Base-by-base conservation (phyloP, 2,797 vertebrate genomes). In the Mormyrops attenuatus region DNA sequence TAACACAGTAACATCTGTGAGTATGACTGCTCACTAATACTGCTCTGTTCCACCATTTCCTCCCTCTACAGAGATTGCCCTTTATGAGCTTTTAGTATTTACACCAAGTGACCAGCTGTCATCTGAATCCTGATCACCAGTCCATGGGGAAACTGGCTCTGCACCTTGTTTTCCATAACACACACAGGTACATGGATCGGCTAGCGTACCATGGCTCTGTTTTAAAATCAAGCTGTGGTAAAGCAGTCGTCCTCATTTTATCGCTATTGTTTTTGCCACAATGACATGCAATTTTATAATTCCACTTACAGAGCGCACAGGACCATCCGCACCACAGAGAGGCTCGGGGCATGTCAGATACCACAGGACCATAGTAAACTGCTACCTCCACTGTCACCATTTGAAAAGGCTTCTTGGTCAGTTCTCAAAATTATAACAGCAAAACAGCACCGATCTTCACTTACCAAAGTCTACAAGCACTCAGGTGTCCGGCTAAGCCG, bases 301-400 rank as follows among this genome's bases (percentile, higher is more conserved):
- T 53, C 90, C 90, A 47, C 63, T 77, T 41, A 84, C 90, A 77
- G 49, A 87, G 7, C 30, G n/a, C 86, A 47, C 17, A 38, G n/a
- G 15, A 34, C 85, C 85, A 49, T 85, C 8, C 5, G 85, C 52
- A 87, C 88, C 88, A 87, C 88, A 87, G 80, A 69, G 8, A 3
- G 22, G 2, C 26, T n/a, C 49, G 0, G 49, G 49, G 5, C 15
- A 44, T 60, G 30, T 57, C 52, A 26, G 26, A 60, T 20, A 60
- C 8, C 44, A 85, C n/a, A 26, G 9, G 22, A 49, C 44, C 20
- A 30, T 22, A 17, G 9, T 41, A 41, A 26, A 41, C 26, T 17
- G 38, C 73, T 80, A 80, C 38, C 15, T 44, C 38, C 2, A 38
- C 5, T 20, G 5, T 80, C 34, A 80, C 6, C 15, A 6, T 44